Evolutionary conservation across 2,797 vertebrate species (phyloP), one percentile per base, ranked within the genome.

Genomic region (Rhynchotus rufescens): DNA sequence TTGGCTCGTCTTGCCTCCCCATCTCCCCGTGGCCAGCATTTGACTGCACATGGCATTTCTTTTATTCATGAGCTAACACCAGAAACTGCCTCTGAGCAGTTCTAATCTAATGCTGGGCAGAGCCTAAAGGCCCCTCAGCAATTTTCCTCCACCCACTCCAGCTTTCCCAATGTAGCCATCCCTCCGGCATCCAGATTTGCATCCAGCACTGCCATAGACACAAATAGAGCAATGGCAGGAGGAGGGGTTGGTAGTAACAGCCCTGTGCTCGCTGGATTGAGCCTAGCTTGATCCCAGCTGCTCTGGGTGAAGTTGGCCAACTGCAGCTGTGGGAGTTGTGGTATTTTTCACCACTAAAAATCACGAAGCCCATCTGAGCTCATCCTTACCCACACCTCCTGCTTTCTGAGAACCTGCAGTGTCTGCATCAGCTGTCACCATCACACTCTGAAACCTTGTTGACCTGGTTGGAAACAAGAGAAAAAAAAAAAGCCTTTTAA

Each of bases 61-160:
- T 93, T 61, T 28, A 51, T 68, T 95, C 78, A 67, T 80, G 40
- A 89, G 23, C 34, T 75, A 83, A 88, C 52, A 91, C 19, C 36
- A 81, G 38, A 71, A 88, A 65, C 79, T 74, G 78, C n/a, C 66
- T 88, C 78, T 62, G 40, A 84, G 72, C 65, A 86, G 71, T 79
- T 40, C 40, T 40, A 40, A 80, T 75, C 72, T 60, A 80, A 56
- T 11, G 2, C 1, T 51, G 34, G 68, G 54, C 51, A 65, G 75
- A 86, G 72, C 75, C 72, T 84, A 30, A 51, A 90, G 86, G 74
- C 42, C 82, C 40, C 84, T 84, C n/a, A 47, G 38, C 42, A 69
- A 16, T 2, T 2, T 69, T 91, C 65, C 54, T 75, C 60, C 76
- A 73, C 44, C 28, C 28, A 62, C 68, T 80, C 26, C 4, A 10